Evolutionary conservation across 2,888 invertebrate genomes (phyloP).

Genomic region (Caenorhabditis sinica): DNA sequence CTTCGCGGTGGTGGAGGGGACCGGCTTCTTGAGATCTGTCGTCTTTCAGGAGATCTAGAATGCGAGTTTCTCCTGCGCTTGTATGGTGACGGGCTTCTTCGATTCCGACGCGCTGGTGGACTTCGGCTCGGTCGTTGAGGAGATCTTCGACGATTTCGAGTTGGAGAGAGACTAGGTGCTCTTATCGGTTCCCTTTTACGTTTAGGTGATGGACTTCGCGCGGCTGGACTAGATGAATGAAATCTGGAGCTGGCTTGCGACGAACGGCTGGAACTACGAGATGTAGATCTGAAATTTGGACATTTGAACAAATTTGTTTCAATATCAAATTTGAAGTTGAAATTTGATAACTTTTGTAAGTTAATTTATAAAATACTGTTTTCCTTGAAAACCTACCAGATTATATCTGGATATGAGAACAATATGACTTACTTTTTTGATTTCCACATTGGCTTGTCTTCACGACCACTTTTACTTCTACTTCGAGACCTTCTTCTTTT

Average conservation of each 20-base stretch:
- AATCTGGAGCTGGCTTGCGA: constrained; percentile 16
- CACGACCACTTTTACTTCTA: not conserved
- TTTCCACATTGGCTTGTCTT: constrained; percentile 62
- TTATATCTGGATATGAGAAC: not conserved
- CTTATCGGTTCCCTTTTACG: constrained; percentile 51
- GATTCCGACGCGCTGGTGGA: constrained; percentile 6
- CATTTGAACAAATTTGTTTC: no score
- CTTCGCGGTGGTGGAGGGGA: constrained; percentile 40
- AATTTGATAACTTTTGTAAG: no score
- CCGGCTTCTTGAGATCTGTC: constrained; percentile 29
- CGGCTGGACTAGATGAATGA: not conserved
- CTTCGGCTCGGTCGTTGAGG: constrained; percentile 8
- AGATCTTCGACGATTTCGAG: constrained; percentile 16
- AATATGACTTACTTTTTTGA: constrained; percentile 15
- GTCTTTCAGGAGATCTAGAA: constrained; percentile 16
- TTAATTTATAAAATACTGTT: no score
- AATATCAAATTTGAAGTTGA: no score
- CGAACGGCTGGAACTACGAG: constrained; percentile 22
- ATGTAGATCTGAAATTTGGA: constrained; percentile 36
- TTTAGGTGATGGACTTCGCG: constrained; percentile 36
- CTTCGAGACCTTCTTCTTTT: constrained; percentile 1
- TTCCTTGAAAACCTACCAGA: no score
- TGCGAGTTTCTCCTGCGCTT: not conserved
- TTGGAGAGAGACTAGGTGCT: constrained; percentile 52
- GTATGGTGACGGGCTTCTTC: constrained; percentile 32